Conservation (phyloP, 64 coral and sea anemone species). For the Montipora sp. region DNA sequence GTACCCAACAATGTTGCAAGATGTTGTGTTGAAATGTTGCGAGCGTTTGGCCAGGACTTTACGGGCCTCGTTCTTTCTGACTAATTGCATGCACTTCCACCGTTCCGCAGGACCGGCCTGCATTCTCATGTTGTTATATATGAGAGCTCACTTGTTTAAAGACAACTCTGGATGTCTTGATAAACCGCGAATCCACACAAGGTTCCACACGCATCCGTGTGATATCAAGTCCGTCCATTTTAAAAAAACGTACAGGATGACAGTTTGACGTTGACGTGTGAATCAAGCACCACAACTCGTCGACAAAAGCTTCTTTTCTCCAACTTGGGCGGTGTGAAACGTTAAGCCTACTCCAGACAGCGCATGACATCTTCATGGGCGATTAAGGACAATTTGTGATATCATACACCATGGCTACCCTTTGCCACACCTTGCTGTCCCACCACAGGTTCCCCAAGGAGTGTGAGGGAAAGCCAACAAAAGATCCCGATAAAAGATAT, state of each 20-base stretch:
- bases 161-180: conserved; percentile 85
- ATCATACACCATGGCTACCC: background rate
- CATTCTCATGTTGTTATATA: too few species aligned
- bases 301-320: background rate
- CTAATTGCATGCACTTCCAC: background rate
- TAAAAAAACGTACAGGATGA: background rate
- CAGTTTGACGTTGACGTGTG: background rate
- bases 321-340: background rate
- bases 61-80: too few species aligned
- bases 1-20: too few species aligned
- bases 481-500: too few species aligned
- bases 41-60: too few species aligned
- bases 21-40: too few species aligned
- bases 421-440: background rate
- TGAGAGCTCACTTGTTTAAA: conserved; percentile 84
- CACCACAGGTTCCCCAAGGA: too few species aligned
- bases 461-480: too few species aligned
- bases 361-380: background rate
- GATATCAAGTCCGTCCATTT: conserved; percentile 92
- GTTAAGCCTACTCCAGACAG: background rate
- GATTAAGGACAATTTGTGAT: background rate
- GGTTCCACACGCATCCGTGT: conserved; percentile 78
- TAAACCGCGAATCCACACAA: conserved; percentile 81
- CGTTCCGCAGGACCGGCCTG: too few species aligned
- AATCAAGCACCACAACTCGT: background rate